Evolutionary conservation across 1,140 invertebrate genomes (phyloP).

Genomic region (Heliconius congener): DNA sequence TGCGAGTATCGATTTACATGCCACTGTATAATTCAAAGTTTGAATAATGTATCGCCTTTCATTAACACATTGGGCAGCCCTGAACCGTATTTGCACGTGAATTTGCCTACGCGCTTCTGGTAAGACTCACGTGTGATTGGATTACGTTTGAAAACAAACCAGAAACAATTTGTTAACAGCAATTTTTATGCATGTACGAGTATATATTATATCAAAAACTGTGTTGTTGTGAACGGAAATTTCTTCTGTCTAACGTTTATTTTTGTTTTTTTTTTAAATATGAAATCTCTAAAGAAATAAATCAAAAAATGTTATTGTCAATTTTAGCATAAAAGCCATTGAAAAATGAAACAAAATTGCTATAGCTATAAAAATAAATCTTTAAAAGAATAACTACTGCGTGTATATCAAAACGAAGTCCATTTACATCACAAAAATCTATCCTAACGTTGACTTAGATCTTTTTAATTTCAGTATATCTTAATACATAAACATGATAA

Average conservation of each 20-base stretch:
- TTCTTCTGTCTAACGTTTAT: too few relatives aligned
- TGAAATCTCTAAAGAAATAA: background rate
- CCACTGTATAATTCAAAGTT: slow-evolving; percentile 79
- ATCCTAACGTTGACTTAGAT: background rate
- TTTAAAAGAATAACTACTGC: slow-evolving; percentile 2
- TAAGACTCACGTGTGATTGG: slow-evolving; percentile 68
- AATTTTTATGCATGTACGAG: too few relatives aligned
- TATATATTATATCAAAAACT: background rate
- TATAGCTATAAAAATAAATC: slow-evolving; percentile 7
- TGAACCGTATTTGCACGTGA: slow-evolving; percentile 79
- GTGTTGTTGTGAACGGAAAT: background rate
- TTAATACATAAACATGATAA: slow-evolving; percentile 19
- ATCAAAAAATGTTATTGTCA: slow-evolving; percentile 5
- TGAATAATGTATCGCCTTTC: slow-evolving; percentile 81
- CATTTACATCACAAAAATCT: background rate
- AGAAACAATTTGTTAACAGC: too few relatives aligned
- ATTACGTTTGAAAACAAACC: slow-evolving; percentile 54
- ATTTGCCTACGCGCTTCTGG: slow-evolving; percentile 73
- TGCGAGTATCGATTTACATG: slow-evolving; percentile 81
- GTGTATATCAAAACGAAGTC: background rate
- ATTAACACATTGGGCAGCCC: slow-evolving; percentile 79
- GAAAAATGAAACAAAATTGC: background rate
- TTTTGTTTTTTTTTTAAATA: too few relatives aligned
- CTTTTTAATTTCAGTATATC: background rate
- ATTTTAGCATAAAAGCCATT: background rate